phyloP scores from a whole-genome alignment of 37 sponge, comb jelly and placozoan species.

The Petrosia ficiformis region DNA sequence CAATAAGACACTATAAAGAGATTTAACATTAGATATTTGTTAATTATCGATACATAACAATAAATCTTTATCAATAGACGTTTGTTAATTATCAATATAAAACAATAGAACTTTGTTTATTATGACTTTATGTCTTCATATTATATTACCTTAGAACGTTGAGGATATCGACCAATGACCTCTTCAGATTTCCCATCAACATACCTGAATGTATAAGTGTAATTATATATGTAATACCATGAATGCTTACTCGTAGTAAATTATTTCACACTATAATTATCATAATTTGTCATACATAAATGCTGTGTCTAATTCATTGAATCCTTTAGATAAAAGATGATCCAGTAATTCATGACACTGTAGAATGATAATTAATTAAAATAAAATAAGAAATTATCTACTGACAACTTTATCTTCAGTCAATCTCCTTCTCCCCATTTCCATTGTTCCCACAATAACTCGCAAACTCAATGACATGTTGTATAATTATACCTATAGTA shows the following conservation, averaged over 20 bases:
- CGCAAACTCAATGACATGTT: conserved; percentile 10
- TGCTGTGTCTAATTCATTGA: conserved; percentile 75
- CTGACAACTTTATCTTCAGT: conserved; percentile 35
- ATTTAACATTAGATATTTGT: no score
- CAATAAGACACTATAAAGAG: conserved; percentile 66
- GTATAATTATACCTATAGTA: no score
- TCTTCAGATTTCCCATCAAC: conserved; percentile 58
- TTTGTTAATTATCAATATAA: no score
- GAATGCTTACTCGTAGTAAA: no score
- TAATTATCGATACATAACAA: no score
- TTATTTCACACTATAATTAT: no score
- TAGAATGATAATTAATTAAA: no score
- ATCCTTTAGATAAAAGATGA: conserved; percentile 38
- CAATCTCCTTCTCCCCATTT: conserved; percentile 45
- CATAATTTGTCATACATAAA: conserved; percentile 54
- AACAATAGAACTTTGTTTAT: no score
- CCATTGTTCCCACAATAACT: conserved; percentile 70
- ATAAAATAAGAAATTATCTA: background rate
- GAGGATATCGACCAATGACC: conserved; percentile 46
- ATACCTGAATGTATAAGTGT: conserved; percentile 69
- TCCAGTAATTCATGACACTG: conserved; percentile 61
- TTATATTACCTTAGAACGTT: no score
- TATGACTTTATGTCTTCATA: no score
- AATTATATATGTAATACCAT: no score
- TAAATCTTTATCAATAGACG: no score